phyloP scores from a whole-genome alignment of 2,888 invertebrate species.

The Lapara coniferarum region DNA sequence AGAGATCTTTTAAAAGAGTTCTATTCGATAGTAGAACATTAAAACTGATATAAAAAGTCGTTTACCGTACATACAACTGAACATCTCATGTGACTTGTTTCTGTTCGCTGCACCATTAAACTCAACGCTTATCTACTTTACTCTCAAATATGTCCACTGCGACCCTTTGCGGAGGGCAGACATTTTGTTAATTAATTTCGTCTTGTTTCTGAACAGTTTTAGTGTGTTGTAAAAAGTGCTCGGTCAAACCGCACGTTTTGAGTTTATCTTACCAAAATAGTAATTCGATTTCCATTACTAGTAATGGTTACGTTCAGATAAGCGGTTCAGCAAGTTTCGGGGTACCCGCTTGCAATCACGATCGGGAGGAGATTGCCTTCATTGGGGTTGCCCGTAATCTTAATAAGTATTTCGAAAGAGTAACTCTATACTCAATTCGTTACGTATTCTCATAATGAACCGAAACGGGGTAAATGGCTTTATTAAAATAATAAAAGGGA shows the following conservation, averaged over 20 bases:
- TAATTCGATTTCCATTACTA: constrained; percentile 75
- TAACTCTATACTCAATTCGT: constrained; percentile 44
- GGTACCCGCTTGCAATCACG: constrained; percentile 51
- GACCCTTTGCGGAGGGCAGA: constrained; percentile 11
- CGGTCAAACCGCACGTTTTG: constrained; percentile 55
- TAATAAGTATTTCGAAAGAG: constrained; percentile 53
- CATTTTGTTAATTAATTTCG: constrained; percentile 30
- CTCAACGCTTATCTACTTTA: background rate
- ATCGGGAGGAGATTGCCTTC: constrained; percentile 66
- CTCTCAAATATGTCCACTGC: background rate
- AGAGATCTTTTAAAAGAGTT: background rate
- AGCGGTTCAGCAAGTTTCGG: constrained; percentile 56
- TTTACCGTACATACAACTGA: no score
- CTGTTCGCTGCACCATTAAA: constrained; percentile 1
- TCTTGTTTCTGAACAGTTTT: constrained; percentile 44
- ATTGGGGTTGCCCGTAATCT: constrained; percentile 56
- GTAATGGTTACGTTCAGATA: constrained; percentile 69
- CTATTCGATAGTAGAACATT: background rate
- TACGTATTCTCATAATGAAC: constrained; percentile 58
- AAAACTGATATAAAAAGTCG: background rate
- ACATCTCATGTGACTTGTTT: background rate
- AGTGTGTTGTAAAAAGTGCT: constrained; percentile 40
- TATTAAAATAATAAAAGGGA: background rate
- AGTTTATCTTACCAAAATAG: constrained; percentile 70
- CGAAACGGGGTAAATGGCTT: constrained; percentile 31